Conservation (phyloP, 2,888 invertebrate genomes). For the Cryptocheilus praepositus region DNA sequence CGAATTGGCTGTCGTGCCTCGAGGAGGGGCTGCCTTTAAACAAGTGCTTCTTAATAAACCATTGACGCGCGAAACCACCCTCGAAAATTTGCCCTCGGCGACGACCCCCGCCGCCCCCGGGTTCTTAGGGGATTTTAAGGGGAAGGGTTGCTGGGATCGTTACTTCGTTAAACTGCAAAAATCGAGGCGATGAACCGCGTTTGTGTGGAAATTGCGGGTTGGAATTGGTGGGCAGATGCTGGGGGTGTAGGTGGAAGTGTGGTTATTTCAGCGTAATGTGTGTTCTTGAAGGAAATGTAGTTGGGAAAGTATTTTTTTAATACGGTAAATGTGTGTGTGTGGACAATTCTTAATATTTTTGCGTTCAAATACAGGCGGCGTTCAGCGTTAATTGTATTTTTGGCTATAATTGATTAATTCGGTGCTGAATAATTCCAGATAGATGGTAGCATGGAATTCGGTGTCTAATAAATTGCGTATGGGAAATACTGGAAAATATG, state of each 20-base stretch:
- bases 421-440: too few relatives aligned
- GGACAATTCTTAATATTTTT: too few relatives aligned
- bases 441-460: too few relatives aligned
- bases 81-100: conserved; percentile 70
- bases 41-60: conserved; percentile 75
- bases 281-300: too few relatives aligned
- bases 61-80: conserved; percentile 74
- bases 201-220: conserved; percentile 31
- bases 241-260: conserved; percentile 9
- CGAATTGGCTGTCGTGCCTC: conserved; percentile 68
- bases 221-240: conserved; percentile 24
- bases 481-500: too few relatives aligned
- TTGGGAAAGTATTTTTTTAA: too few relatives aligned
- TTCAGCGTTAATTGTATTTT: too few relatives aligned
- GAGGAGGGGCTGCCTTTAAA: conserved; percentile 71
- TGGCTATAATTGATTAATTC: too few relatives aligned
- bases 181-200: conserved; percentile 27
- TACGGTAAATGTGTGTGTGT: too few relatives aligned
- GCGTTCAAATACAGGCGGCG: too few relatives aligned
- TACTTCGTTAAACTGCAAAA: conserved; percentile 65
- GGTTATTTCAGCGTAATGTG: too few relatives aligned
- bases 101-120: conserved; percentile 19
- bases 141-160: conserved; percentile 42
- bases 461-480: too few relatives aligned
- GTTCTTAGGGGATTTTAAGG: conserved; percentile 14